These are phyloP conservation scores for Leptosomus discolor DNA, from an alignment of 2,113 vertebrate genomes.

Conservation along the genomic window DNA sequence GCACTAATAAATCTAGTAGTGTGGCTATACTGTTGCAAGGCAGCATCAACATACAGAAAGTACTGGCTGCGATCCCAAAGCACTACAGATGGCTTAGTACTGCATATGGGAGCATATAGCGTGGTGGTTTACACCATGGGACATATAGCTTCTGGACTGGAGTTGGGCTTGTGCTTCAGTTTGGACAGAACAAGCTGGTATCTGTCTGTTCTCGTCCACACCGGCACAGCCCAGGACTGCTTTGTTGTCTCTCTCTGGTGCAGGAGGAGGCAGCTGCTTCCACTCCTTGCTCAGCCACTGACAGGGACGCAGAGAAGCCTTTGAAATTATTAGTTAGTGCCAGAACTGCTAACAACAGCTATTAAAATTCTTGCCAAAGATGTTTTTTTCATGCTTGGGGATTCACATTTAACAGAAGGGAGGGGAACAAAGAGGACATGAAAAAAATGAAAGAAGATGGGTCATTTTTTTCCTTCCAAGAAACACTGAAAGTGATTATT, in stretches of 20 bases:
- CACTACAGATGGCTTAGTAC: neutral
- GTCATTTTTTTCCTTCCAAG: neutral
- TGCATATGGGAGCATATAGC: neutral
- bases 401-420: neutral
- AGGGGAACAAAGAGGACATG: neutral
- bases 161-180: neutral
- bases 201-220: neutral
- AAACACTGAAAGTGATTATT: neutral
- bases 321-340: neutral
- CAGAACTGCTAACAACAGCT: neutral
- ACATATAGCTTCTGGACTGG: neutral
- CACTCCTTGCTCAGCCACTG: neutral
- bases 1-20: neutral
- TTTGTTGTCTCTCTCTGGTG: rapidly evolving
- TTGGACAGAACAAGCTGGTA: neutral
- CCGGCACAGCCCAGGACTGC: neutral
- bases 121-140: neutral
- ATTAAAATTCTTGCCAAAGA: neutral
- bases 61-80: neutral
- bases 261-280: neutral
- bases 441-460: neutral
- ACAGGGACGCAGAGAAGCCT: neutral
- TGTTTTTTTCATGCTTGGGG: neutral
- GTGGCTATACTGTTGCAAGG: neutral
- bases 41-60: neutral